Base-by-base conservation (phyloP, 1,140 invertebrate genomes). In the Drosophila repletoides region DNA sequence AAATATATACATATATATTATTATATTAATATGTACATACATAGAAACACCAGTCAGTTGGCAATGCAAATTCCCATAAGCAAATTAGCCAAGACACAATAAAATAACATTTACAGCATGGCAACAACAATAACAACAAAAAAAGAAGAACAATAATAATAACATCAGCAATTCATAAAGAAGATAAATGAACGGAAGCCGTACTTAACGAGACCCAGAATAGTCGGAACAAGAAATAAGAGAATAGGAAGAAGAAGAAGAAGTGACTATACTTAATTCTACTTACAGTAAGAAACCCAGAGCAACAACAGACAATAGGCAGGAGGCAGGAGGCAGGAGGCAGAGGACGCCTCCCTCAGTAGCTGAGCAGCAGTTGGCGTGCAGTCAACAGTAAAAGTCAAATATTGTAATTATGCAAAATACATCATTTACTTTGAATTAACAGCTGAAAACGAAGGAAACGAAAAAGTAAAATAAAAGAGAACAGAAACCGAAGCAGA, bases 391-490 rank as follows among this genome's bases (percentile, higher is more conserved):
- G 79, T 79, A 84, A 83, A 83, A 84, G 80, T 86, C 79, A 84
- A 84, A 84, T 84, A 84, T 84, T 84, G 75, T 84, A 84, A 84
- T 84, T 84, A 84, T 84, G 79, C 79, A 84, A 84, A 84, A 84
- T 84, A 86, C 79, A 84, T 84, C 86, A 84, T 84, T 84, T 84
- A 86, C 80, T 86, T 86, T 86, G 79, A 84, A 84, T 86, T 84
- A 84, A 79, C 79, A 84, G 79, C 79, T 84, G 79, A 79, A 83
- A 77, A 67, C 51, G 56, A 46, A 61, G 40, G 48, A 60, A 66
- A 31, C 24, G 31, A 17, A 22, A 38, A 49, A 49, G 59, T 43
- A 52, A 5, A 52, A 38, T 28, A 45, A n/a, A 14, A 28, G 22
- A 33, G 6, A 43, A 31, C 12, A 41, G 3, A 29, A 33, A 33